Evolutionary conservation across 1,140 invertebrate species (phyloP).

Genomic region (Drosophila hydei): DNA sequence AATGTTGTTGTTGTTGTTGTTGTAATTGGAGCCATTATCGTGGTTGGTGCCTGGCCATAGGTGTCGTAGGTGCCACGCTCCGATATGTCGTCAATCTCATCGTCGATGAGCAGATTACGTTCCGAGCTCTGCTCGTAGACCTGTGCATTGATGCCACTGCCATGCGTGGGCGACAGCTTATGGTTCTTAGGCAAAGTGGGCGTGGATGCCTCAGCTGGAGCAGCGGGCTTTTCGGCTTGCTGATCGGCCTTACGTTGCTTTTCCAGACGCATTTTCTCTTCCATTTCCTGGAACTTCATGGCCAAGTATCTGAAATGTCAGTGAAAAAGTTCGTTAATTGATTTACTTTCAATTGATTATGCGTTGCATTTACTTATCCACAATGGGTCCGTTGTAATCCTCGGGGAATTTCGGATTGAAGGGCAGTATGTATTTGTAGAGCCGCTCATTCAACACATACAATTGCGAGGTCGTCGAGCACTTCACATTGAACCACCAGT

Average conservation of each 20-base stretch:
- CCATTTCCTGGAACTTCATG: slow-evolving; percentile 92
- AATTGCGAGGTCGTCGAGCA: slow-evolving; percentile 92
- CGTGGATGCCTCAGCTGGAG: slow-evolving; percentile 37
- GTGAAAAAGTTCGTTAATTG: background rate
- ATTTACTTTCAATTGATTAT: background rate
- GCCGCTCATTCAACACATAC: slow-evolving; percentile 93
- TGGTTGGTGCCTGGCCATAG: slow-evolving; percentile 61
- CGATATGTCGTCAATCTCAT: slow-evolving; percentile 78
- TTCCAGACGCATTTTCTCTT: slow-evolving; percentile 87
- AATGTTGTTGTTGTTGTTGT: slow-evolving; percentile 32
- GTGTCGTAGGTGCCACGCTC: slow-evolving; percentile 69
- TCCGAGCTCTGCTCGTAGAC: slow-evolving; percentile 81
- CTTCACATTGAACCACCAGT: slow-evolving; percentile 96
- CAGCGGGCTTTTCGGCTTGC: slow-evolving; percentile 58
- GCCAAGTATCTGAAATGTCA: slow-evolving; percentile 87
- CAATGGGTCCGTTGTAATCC: slow-evolving; percentile 92
- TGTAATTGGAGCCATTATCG: slow-evolving; percentile 48
- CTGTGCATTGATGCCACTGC: slow-evolving; percentile 71
- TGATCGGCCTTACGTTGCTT: slow-evolving; percentile 79
- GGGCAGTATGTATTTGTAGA: slow-evolving; percentile 94
- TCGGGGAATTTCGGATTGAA: slow-evolving; percentile 94
- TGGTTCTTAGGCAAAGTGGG: slow-evolving; percentile 56
- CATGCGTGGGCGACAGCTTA: slow-evolving; percentile 63
- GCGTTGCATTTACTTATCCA: slow-evolving; percentile 87
- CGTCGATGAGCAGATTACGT: slow-evolving; percentile 76